Conservation (phyloP, 1,140 invertebrate species). For the Philotrypesis tridentata region DNA sequence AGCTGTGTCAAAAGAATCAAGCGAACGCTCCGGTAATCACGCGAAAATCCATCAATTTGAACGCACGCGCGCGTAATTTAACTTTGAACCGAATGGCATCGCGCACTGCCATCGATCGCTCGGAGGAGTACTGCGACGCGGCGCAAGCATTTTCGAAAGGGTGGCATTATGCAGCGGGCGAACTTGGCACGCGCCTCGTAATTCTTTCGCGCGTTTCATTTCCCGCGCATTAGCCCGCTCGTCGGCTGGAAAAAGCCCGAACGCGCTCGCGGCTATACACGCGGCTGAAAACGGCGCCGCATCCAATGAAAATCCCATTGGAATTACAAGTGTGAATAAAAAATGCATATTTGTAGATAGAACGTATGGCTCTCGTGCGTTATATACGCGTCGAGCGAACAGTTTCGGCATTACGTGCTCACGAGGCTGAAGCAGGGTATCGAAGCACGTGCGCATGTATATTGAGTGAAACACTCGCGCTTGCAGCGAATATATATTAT, state of each 20-base stretch:
- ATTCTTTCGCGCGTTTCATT: slow-evolving; percentile 20
- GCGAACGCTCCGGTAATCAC: not conserved
- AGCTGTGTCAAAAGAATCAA: not conserved
- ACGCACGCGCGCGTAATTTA: not conserved
- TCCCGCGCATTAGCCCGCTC: not conserved
- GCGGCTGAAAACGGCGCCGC: slow-evolving; percentile 4
- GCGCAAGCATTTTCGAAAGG: not conserved
- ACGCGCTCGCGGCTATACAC: not conserved
- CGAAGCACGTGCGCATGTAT: not conserved
- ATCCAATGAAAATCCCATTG: slow-evolving; percentile 32
- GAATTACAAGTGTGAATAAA: slow-evolving; percentile 33
- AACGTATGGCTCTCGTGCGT: not conserved
- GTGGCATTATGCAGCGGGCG: not conserved
- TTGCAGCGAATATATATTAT: not conserved
- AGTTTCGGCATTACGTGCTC: not conserved
- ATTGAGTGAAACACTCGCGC: not conserved
- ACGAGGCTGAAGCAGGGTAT: not conserved
- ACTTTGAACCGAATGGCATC: slow-evolving; percentile 12
- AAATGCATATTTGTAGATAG: slow-evolving; percentile 2
- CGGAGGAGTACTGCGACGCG: not conserved
- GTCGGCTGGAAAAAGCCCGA: not conserved
- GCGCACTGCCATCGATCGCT: not conserved
- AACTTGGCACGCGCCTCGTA: not conserved
- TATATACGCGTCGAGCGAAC: not conserved
- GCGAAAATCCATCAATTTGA: not conserved